Evolutionary conservation across 2,888 invertebrate species (phyloP).

Genomic region (Spodoptera exigua): DNA sequence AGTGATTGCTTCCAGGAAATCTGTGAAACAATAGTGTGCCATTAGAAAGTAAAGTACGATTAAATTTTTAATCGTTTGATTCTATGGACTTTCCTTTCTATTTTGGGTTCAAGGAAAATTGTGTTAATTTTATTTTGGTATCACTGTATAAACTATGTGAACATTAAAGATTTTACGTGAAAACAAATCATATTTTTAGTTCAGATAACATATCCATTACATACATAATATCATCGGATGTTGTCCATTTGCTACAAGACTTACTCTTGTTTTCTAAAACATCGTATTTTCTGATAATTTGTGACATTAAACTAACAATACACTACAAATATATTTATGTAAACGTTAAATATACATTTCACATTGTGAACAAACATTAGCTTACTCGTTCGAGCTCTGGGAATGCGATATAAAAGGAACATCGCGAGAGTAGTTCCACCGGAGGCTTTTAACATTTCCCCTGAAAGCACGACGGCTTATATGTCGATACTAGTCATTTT

Average conservation of each 20-base stretch:
- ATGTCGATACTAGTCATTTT: slow-evolving; percentile 54
- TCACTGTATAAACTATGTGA: too few species aligned
- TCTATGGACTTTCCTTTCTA: too few species aligned
- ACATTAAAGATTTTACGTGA: too few species aligned
- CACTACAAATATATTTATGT: slow-evolving; percentile 13
- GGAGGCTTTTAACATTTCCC: slow-evolving; percentile 65
- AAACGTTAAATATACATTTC: slow-evolving; percentile 36
- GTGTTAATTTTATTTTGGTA: too few species aligned
- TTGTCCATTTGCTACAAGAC: neutral
- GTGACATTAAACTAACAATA: slow-evolving; percentile 13
- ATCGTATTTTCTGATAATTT: slow-evolving; percentile 17
- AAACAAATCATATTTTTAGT: too few species aligned
- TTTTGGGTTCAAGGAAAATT: too few species aligned
- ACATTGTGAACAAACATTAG: slow-evolving; percentile 56
- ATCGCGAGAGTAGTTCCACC: slow-evolving; percentile 57
- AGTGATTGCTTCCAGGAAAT: slow-evolving; percentile 14
- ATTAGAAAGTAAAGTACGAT: too few species aligned
- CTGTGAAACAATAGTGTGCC: slow-evolving; percentile 7
- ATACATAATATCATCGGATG: too few species aligned
- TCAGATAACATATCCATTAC: too few species aligned
- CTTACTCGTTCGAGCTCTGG: slow-evolving; percentile 46
- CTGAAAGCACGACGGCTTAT: slow-evolving; percentile 51
- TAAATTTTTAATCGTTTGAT: neutral
- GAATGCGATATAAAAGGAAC: slow-evolving; percentile 59
- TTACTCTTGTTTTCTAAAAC: neutral